Evolutionary conservation across 2,113 vertebrate genomes (phyloP).

Genomic region (Saguinus midas): DNA sequence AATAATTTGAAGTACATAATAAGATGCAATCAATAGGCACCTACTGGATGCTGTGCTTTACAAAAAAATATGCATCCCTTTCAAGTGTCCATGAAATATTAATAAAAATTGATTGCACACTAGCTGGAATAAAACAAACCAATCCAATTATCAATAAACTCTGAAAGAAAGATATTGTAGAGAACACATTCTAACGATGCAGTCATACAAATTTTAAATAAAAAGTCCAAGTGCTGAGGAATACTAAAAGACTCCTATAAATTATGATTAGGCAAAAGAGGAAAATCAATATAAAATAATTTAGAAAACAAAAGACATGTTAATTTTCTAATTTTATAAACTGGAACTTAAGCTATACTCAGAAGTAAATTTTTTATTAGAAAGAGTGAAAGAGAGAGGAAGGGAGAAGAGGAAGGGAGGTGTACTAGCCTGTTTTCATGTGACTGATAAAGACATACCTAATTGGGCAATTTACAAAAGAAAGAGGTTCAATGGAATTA

Average conservation of each 20-base stretch:
- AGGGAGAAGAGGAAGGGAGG: background rate
- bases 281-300: background rate
- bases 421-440: too few relatives aligned
- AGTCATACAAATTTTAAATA: background rate
- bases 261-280: background rate
- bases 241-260: background rate
- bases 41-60: constrained; percentile 38
- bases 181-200: background rate
- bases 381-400: background rate
- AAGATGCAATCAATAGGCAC: constrained; percentile 25
- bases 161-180: background rate
- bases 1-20: constrained; percentile 11
- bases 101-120: constrained; percentile 63
- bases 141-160: background rate
- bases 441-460: too few relatives aligned
- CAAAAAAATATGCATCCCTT: constrained; percentile 25
- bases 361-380: background rate
- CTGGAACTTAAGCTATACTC: background rate
- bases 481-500: too few relatives aligned
- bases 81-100: constrained; percentile 58
- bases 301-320: background rate
- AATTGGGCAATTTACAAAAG: too few relatives aligned
- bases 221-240: constrained; percentile 14
- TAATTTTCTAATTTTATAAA: background rate
- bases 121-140: constrained; percentile 9